Percentiles rank a stretch among this genome's conserved stretches.
Evolutionary conservation across 2,888 invertebrate genomes (phyloP).

Genomic region (Corbicula japonica): DNA sequence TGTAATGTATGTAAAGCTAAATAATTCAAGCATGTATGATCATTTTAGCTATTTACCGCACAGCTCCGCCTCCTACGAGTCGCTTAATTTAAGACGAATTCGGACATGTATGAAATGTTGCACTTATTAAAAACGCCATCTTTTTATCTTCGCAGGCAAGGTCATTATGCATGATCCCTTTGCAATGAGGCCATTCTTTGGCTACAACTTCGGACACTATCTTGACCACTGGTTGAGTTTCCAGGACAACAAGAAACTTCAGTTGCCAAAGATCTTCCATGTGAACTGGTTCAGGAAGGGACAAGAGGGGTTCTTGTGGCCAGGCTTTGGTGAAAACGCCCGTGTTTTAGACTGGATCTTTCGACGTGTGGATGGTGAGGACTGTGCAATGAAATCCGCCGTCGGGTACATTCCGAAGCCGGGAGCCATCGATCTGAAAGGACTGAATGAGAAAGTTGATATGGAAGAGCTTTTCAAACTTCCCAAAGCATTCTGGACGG

Average conservation of each 20-base stretch:
- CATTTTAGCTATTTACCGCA: too few relatives aligned
- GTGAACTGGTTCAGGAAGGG: slow-evolving; percentile 99
- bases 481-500: slow-evolving; percentile 96
- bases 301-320: slow-evolving; percentile 97
- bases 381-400: slow-evolving; percentile 89
- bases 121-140: too few relatives aligned
- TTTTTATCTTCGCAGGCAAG: slow-evolving; percentile 84
- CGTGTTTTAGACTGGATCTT: slow-evolving; percentile 99
- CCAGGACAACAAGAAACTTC: slow-evolving; percentile 88
- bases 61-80: too few relatives aligned
- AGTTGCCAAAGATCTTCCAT: slow-evolving; percentile 98
- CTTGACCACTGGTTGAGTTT: slow-evolving; percentile 97
- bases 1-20: too few relatives aligned
- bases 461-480: slow-evolving; percentile 94
- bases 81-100: too few relatives aligned
- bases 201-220: slow-evolving; percentile 99
- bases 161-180: slow-evolving; percentile 99
- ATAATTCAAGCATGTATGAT: too few relatives aligned
- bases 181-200: slow-evolving; percentile 99
- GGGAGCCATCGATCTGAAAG: slow-evolving; percentile 90
- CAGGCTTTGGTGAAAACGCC: slow-evolving; percentile 97
- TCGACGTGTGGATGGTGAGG: slow-evolving; percentile 89
- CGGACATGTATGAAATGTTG: too few relatives aligned
- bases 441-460: slow-evolving; percentile 91
- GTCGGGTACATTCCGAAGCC: slow-evolving; percentile 88